These are phyloP conservation scores for Pandemis heparana DNA, from an alignment of 2,888 invertebrate genomes.

Conservation along the genomic window DNA sequence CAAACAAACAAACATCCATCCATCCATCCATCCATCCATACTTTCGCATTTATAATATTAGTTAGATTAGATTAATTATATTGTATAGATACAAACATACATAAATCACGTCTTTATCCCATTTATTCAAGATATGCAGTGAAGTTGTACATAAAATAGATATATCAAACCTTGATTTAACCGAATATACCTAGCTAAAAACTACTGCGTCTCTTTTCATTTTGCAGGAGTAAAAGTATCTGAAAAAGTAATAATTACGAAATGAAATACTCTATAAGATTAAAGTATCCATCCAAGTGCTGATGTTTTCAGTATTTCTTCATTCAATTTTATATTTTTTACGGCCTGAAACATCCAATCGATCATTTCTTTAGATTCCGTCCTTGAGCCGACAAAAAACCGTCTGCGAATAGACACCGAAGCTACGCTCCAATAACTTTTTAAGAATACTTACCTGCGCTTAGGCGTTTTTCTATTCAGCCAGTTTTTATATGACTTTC, in stretches of 20 bases:
- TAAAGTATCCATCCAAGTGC: background rate
- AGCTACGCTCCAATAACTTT: conserved; percentile 37
- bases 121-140: too few relatives aligned
- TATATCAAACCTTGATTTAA: too few relatives aligned
- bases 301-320: background rate
- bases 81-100: too few relatives aligned
- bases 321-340: conserved; percentile 18
- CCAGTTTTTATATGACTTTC: conserved; percentile 36
- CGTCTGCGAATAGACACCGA: conserved; percentile 29
- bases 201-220: too few relatives aligned
- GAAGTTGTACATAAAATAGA: too few relatives aligned
- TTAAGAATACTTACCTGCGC: conserved; percentile 33
- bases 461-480: conserved; percentile 29
- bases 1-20: too few relatives aligned
- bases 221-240: background rate
- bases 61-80: too few relatives aligned
- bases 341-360: conserved; percentile 12
- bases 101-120: too few relatives aligned
- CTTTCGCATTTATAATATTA: too few relatives aligned
- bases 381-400: conserved; percentile 21
- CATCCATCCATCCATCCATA: too few relatives aligned
- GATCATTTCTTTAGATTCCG: conserved; percentile 23
- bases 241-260: background rate
- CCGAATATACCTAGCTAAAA: too few relatives aligned
- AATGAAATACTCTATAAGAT: background rate